phyloP scores from a whole-genome alignment of 2,888 invertebrate species.

The Electrophaes corylata region DNA sequence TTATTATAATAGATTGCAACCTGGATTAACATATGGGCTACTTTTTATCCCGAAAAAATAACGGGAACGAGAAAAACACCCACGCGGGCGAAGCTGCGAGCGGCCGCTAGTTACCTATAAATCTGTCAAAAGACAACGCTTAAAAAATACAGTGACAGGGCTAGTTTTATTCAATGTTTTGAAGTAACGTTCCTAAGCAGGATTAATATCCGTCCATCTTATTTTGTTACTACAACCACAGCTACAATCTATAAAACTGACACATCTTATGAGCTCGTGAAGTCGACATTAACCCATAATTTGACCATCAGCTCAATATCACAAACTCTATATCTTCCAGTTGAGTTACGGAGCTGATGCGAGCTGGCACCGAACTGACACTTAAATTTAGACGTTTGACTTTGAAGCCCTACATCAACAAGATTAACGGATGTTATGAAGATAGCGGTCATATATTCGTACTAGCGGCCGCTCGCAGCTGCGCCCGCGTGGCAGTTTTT shows the following conservation, averaged over 20 bases:
- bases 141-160: too few relatives aligned
- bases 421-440: constrained; percentile 37
- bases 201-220: not conserved
- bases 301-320: not conserved
- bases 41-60: too few relatives aligned
- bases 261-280: not conserved
- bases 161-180: too few relatives aligned
- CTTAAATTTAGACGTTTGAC: constrained; percentile 51
- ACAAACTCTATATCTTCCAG: constrained; percentile 20
- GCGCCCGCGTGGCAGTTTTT: too few relatives aligned
- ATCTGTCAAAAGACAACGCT: too few relatives aligned
- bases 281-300: constrained; percentile 9
- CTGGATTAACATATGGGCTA: too few relatives aligned
- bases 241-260: not conserved
- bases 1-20: too few relatives aligned
- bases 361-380: constrained; percentile 54
- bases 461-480: too few relatives aligned
- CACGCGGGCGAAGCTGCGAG: too few relatives aligned
- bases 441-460: constrained; percentile 6
- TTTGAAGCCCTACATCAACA: constrained; percentile 40
- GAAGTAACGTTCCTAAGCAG: not conserved
- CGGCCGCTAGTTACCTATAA: too few relatives aligned
- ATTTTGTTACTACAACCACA: too few relatives aligned
- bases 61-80: too few relatives aligned
- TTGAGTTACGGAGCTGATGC: constrained; percentile 43